Evolutionary conservation across 2,888 invertebrate genomes (phyloP), one percentile per base, ranked within the genome.

Genomic region (Cheilosia scutellata): DNA sequence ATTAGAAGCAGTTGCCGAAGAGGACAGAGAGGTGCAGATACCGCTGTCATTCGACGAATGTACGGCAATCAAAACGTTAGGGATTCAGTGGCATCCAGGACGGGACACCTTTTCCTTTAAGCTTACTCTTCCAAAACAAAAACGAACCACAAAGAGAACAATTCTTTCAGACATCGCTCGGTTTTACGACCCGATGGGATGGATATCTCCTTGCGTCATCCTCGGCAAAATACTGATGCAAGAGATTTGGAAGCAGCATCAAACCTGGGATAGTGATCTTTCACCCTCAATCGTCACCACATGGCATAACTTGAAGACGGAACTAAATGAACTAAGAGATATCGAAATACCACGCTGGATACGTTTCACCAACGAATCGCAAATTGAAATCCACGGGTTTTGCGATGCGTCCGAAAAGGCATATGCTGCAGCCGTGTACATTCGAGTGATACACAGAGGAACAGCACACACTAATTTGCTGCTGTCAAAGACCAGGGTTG

Each of bases 401-500:
- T 44, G 44, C n/a, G 44, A n/a, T 44, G 42, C 42, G 11, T 42
- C 42, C 13, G 20, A 20, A 20, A 20, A 20, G 20, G 20, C 20
- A 0, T 20, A 20, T 20, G 20, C 20, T 20, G 20, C 20, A 20
- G 20, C 20, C 20, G 20, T 20, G 20, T 20, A 20, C 20, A 20
- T 20, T 20, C 20, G 51, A 51, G 37, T 9, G 37, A 37, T 37
- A 37, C 3, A 37, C 37, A 9, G 9, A 37, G 37, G 37, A 37
- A 49, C 49, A 20, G 6, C 11, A 33, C 25, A n/a, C n/a, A 29
- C 31, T 11, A 29, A 55, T 29, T n/a, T 55, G 13, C 31, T 29
- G n/a, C 31, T 55, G n/a, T 55, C 55, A n/a, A 62, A 62, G n/a
- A 62, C 60, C 25, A 62, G 44, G n/a, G 25, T 62, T 13, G 44